A percentile compares a stretch with the other conserved stretches of the same genome.
These are phyloP conservation scores for Salvelinus sp. DNA, from an alignment of 2,113 vertebrate species.

Conservation along the genomic window DNA sequence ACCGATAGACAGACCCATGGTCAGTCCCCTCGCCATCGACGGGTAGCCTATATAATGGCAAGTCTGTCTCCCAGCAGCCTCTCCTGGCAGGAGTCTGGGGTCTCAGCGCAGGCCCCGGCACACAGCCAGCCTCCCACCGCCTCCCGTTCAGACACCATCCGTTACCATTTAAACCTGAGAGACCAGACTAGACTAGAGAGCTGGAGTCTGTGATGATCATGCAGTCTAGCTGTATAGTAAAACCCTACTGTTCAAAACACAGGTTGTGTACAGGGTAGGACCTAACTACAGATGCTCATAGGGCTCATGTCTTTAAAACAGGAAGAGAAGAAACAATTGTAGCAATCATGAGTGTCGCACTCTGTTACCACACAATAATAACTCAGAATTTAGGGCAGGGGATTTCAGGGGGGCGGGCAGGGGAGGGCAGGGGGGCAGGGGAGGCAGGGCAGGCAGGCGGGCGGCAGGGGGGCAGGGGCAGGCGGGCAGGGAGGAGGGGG, in stretches of 20 bases:
- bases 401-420: neutral
- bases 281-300: no score
- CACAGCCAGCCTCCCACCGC: conserved; percentile 54
- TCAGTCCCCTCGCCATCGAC: conserved; percentile 9
- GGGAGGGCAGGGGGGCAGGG: no score
- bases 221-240: conserved; percentile 44
- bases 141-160: conserved; percentile 59
- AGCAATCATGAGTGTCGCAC: neutral
- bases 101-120: conserved; percentile 45
- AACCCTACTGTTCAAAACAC: neutral
- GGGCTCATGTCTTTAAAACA: no score
- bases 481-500: neutral
- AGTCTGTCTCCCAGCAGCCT: conserved; percentile 54
- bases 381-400: neutral
- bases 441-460: no score
- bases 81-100: conserved; percentile 46
- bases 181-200: conserved; percentile 8
- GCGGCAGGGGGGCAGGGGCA: neutral
- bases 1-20: neutral
- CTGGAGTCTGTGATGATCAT: neutral
- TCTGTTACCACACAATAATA: neutral
- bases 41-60: conserved; percentile 38
- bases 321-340: no score
- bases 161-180: conserved; percentile 47
- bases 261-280: neutral